Percentiles rank a stretch among this genome's conserved stretches.
Conservation (phyloP, 2,113 vertebrate genomes). For the Halichoeres trimaculatus region DNA sequence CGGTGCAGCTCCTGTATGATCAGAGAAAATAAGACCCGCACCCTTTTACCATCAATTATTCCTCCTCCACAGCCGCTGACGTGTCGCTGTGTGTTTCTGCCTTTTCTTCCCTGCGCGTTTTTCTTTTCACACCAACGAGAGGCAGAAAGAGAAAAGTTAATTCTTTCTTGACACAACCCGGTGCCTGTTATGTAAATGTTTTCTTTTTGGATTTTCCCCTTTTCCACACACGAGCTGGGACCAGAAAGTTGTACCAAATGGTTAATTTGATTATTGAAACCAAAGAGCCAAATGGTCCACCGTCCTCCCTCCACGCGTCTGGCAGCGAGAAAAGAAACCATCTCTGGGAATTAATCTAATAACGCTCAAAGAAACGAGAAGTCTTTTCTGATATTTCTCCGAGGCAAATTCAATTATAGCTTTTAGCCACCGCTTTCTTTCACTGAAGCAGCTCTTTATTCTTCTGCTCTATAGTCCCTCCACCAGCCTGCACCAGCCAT, state of each 20-base stretch:
- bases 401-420: slow-evolving; percentile 98
- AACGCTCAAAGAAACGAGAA: slow-evolving; percentile 94
- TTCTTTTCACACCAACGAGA: slow-evolving; percentile 74
- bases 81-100: slow-evolving; percentile 59
- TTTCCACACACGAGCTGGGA: slow-evolving; percentile 93
- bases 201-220: slow-evolving; percentile 89
- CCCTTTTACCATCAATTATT: slow-evolving; percentile 67
- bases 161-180: slow-evolving; percentile 81
- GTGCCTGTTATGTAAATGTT: slow-evolving; percentile 87
- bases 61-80: slow-evolving; percentile 62
- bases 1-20: slow-evolving; percentile 18
- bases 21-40: slow-evolving; percentile 18
- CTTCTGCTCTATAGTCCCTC: slow-evolving; percentile 75
- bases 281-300: slow-evolving; percentile 96
- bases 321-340: slow-evolving; percentile 88
- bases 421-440: slow-evolving; percentile 86
- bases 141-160: slow-evolving; percentile 70
- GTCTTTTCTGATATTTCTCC: slow-evolving; percentile 96
- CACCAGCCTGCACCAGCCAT: slow-evolving; percentile 79
- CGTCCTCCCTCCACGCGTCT: slow-evolving; percentile 98
- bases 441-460: slow-evolving; percentile 87
- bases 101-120: slow-evolving; percentile 70
- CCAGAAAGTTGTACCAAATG: slow-evolving; percentile 95
- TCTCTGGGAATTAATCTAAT: slow-evolving; percentile 98
- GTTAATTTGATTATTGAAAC: slow-evolving; percentile 97